Evolutionary conservation across 2,888 invertebrate species (phyloP).

Genomic region (Carabus problematicus): DNA sequence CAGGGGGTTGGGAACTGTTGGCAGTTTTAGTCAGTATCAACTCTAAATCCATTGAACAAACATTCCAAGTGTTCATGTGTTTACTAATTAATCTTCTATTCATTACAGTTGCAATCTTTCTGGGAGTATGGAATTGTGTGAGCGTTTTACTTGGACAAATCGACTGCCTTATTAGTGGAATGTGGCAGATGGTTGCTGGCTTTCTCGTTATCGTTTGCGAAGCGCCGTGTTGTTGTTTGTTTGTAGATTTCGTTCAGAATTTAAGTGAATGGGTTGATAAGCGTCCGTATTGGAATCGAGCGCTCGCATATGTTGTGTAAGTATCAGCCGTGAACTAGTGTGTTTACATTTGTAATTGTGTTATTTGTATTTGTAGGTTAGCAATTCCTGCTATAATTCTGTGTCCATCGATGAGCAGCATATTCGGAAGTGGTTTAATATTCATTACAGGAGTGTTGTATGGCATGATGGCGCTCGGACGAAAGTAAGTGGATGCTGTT

Average conservation of each 20-base stretch:
- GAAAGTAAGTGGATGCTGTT: constrained; percentile 89
- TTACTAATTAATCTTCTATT: constrained; percentile 29
- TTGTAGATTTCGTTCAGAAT: constrained; percentile 91
- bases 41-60: neutral
- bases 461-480: constrained; percentile 94
- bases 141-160: constrained; percentile 70
- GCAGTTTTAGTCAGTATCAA: constrained; percentile 77
- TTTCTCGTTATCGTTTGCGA: constrained; percentile 89
- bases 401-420: constrained; percentile 75
- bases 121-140: constrained; percentile 79
- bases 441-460: constrained; percentile 89
- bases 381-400: constrained; percentile 82
- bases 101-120: constrained; percentile 81
- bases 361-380: constrained; percentile 64
- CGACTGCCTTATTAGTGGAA: constrained; percentile 75
- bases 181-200: constrained; percentile 89
- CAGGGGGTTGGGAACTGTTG: constrained; percentile 82
- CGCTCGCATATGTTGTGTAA: constrained; percentile 84
- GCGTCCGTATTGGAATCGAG: constrained; percentile 90
- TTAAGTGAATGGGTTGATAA: constrained; percentile 83
- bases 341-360: constrained; percentile 38
- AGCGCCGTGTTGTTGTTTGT: constrained; percentile 97
- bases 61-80: constrained; percentile 7
- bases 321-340: constrained; percentile 56
- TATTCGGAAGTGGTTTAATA: constrained; percentile 88